Evolutionary conservation across 1,140 invertebrate genomes (phyloP).

Genomic region (Drosophila repleta): DNA sequence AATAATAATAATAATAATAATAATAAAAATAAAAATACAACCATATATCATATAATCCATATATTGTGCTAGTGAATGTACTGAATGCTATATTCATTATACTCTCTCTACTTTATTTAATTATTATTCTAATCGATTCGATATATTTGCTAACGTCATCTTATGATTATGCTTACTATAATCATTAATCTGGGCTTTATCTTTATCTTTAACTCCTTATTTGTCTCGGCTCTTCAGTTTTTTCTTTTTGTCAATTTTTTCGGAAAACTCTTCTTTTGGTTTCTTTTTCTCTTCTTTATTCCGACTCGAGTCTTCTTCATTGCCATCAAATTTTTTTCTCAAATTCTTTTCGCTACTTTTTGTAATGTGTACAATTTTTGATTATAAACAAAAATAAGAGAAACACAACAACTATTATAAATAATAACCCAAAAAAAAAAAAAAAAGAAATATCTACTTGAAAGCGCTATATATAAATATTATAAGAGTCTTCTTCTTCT

Average conservation of each 20-base stretch:
- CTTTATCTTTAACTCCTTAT: conserved; percentile 13
- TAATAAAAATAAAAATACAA: conserved; percentile 46
- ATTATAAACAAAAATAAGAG: conserved; percentile 26
- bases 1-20: conserved; percentile 22
- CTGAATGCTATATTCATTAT: conserved; percentile 84
- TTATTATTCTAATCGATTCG: conserved; percentile 84
- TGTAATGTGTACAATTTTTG: conserved; percentile 49
- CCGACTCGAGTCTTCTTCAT: conserved; percentile 23
- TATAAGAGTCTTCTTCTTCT: conserved; percentile 8
- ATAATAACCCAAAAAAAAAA: conserved; percentile 17
- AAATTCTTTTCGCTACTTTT: conserved; percentile 49
- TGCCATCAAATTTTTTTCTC: conserved; percentile 26
- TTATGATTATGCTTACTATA: conserved; percentile 43
- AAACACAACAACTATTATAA: conserved; percentile 17
- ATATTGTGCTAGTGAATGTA: conserved; percentile 84
- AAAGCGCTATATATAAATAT: conserved; percentile 22
- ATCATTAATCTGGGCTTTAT: conserved; percentile 32
- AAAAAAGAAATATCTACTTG: conserved; percentile 10
- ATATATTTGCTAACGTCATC: conserved; percentile 41
- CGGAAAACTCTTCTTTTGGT: conserved; percentile 3
- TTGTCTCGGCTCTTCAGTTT: background rate
- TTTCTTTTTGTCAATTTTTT: conserved; percentile 1
- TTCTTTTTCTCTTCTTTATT: conserved; percentile 1
- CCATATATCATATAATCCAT: conserved; percentile 70
- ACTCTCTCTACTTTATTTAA: conserved; percentile 78